Conservation (phyloP, 1,140 invertebrate genomes). For the Hermetia illucens region DNA sequence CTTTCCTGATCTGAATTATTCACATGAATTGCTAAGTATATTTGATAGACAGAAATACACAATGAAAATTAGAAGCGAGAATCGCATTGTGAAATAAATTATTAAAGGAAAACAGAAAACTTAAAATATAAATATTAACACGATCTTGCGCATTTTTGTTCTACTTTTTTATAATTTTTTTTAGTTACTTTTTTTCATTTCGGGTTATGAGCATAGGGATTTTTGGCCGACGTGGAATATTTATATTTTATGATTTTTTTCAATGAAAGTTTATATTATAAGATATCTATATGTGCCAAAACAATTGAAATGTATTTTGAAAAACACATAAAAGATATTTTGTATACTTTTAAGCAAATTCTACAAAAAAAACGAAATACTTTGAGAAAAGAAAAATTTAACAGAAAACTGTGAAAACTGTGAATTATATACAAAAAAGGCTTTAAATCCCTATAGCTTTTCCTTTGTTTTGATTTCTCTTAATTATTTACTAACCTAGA, state of each 20-base stretch:
- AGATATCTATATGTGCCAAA: neutral
- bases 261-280: slow-evolving; percentile 4
- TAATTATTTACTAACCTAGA: too few species aligned
- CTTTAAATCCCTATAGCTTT: slow-evolving; percentile 4
- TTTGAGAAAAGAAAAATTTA: neutral
- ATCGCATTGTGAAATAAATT: too few species aligned
- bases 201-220: slow-evolving; percentile 33
- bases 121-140: too few species aligned
- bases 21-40: too few species aligned
- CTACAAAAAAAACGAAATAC: neutral
- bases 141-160: too few species aligned
- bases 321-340: neutral
- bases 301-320: too few species aligned
- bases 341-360: neutral
- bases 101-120: slow-evolving; percentile 6
- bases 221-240: slow-evolving; percentile 30
- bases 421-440: slow-evolving; percentile 18
- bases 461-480: slow-evolving; percentile 1
- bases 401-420: neutral
- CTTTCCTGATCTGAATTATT: too few species aligned
- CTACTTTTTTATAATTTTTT: too few species aligned
- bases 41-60: too few species aligned
- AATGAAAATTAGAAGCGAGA: too few species aligned
- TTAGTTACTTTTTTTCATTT: slow-evolving; percentile 8
- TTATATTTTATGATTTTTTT: neutral